Percentiles rank a stretch among this genome's conserved stretches.
Evolutionary conservation across 2,888 invertebrate species (phyloP).

Genomic region (Drosophila parthenogenetica): DNA sequence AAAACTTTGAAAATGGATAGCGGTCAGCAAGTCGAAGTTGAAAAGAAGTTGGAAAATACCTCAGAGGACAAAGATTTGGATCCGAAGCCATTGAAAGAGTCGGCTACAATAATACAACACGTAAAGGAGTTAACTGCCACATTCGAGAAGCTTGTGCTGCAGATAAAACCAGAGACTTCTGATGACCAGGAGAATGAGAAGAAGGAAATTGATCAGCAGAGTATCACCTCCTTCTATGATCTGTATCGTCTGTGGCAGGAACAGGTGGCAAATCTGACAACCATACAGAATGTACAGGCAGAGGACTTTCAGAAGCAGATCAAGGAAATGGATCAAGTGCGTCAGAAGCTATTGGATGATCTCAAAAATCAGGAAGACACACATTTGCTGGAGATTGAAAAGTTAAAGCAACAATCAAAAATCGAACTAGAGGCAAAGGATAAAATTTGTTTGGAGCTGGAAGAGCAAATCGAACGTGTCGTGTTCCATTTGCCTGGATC

Average conservation of each 20-base stretch:
- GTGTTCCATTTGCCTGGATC: slow-evolving; percentile 41
- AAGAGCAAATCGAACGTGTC: slow-evolving; percentile 10
- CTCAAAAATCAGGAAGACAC: slow-evolving; percentile 23
- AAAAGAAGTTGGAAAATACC: not conserved
- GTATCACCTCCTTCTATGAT: not conserved
- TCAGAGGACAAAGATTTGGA: not conserved
- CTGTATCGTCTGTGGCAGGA: slow-evolving; percentile 1
- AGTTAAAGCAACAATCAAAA: not conserved
- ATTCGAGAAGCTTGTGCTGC: slow-evolving; percentile 1
- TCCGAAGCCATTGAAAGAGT: too few species aligned
- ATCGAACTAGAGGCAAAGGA: slow-evolving; percentile 12
- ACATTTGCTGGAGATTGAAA: slow-evolving; percentile 18
- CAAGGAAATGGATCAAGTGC: slow-evolving; percentile 6
- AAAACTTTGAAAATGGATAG: not conserved
- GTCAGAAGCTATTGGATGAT: slow-evolving; percentile 5
- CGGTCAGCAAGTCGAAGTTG: not conserved
- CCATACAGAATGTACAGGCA: slow-evolving; percentile 13
- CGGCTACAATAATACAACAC: not conserved
- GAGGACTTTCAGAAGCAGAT: slow-evolving; percentile 20
- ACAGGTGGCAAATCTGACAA: slow-evolving; percentile 5
- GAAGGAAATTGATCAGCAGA: not conserved
- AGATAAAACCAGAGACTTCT: not conserved
- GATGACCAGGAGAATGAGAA: not conserved
- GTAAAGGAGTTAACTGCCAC: not conserved
- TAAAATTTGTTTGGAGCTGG: slow-evolving; percentile 17